Evolutionary conservation across 2,797 vertebrate genomes (phyloP).

Genomic region (Eulemur coronatus): DNA sequence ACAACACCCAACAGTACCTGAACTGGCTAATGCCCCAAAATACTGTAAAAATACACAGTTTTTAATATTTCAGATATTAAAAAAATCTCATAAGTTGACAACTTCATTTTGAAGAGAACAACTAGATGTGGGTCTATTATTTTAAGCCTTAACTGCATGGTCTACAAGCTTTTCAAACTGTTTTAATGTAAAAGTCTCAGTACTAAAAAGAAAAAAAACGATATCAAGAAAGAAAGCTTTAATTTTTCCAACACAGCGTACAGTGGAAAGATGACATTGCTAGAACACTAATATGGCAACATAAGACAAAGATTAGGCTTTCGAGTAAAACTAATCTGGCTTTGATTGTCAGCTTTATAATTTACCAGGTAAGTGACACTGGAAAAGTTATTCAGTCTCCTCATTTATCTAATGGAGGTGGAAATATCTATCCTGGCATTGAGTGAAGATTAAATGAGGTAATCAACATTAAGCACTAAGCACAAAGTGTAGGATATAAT

Average conservation of each 20-base stretch:
- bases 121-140: neutral
- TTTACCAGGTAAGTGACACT: neutral
- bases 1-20: neutral
- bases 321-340: neutral
- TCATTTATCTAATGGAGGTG: neutral
- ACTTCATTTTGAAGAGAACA: constrained; percentile 21
- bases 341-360: neutral
- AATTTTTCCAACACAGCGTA: constrained; percentile 22
- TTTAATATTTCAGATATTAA: neutral
- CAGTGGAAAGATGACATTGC: neutral
- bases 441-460: neutral
- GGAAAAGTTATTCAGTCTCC: neutral
- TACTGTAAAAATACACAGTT: neutral
- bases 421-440: neutral
- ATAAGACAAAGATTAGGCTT: neutral
- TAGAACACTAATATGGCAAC: neutral
- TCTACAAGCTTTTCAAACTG: neutral
- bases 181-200: neutral
- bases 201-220: neutral
- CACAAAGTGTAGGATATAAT: neutral
- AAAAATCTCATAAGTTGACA: neutral
- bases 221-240: neutral
- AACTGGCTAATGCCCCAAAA: neutral
- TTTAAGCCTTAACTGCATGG: neutral
- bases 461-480: neutral